phyloP scores from a whole-genome alignment of 2,113 vertebrate genomes.

The Noturus placidus region DNA sequence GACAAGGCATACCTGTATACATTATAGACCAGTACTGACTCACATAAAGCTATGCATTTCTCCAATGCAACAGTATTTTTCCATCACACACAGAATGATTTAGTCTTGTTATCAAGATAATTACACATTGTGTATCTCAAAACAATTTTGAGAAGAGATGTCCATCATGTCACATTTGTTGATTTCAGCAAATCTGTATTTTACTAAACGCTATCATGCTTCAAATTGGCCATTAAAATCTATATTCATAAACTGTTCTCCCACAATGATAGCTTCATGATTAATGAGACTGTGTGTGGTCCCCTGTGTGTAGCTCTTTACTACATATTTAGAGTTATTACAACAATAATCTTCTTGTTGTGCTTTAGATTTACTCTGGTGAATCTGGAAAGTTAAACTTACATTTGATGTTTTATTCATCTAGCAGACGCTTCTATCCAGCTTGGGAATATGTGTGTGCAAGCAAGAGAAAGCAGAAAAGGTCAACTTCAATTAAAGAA shows the following conservation, averaged over 20 bases:
- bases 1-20: not conserved
- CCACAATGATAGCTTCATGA: not conserved
- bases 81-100: not conserved
- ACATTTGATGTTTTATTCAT: too few species aligned
- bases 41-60: not conserved
- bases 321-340: not conserved
- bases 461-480: not conserved
- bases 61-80: not conserved
- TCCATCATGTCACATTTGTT: not conserved
- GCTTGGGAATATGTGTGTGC: not conserved
- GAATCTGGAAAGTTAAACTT: not conserved
- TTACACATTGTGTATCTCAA: not conserved
- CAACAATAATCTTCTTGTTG: not conserved
- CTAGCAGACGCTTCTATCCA: too few species aligned
- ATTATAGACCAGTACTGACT: not conserved
- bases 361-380: not conserved
- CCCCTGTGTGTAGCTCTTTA: not conserved
- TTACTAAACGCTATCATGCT: not conserved
- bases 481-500: constrained; percentile 5
- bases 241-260: not conserved
- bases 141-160: not conserved
- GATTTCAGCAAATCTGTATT: not conserved
- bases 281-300: not conserved
- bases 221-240: not conserved
- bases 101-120: not conserved